Conservation (phyloP, 92 coral and sea anemone species). For the Virgularia gustaviana region DNA sequence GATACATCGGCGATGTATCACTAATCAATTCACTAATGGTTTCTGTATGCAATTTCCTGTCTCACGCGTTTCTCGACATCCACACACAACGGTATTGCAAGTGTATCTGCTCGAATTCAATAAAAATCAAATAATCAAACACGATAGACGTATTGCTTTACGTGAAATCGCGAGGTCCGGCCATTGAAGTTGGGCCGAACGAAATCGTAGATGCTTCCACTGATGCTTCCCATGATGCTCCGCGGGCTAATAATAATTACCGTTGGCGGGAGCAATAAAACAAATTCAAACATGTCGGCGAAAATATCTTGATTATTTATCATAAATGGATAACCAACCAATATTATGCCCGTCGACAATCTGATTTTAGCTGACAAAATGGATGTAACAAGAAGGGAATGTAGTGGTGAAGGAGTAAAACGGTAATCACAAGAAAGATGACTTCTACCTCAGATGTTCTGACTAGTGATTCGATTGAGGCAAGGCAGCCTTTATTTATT, state of each 20-base stretch:
- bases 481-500: constrained; percentile 40
- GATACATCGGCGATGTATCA: no score
- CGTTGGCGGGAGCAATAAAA: constrained; percentile 33
- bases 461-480: constrained; percentile 96
- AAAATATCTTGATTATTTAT: not conserved
- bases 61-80: not conserved
- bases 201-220: no score
- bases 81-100: no score
- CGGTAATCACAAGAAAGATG: constrained; percentile 4
- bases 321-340: not conserved
- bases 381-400: constrained; percentile 10
- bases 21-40: no score
- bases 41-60: not conserved
- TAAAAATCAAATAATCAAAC: no score
- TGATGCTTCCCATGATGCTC: constrained; percentile 13
- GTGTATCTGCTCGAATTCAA: no score
- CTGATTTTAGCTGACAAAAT: not conserved
- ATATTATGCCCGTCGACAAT: no score
- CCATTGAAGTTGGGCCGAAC: no score
- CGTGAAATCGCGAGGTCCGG: no score
- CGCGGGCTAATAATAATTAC: not conserved
- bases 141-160: no score
- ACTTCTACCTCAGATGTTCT: constrained; percentile 30
- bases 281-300: not conserved
- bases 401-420: not conserved